These are phyloP conservation scores for Peucedramus taeniatus DNA, from an alignment of 2,113 vertebrate genomes.

Conservation along the genomic window DNA sequence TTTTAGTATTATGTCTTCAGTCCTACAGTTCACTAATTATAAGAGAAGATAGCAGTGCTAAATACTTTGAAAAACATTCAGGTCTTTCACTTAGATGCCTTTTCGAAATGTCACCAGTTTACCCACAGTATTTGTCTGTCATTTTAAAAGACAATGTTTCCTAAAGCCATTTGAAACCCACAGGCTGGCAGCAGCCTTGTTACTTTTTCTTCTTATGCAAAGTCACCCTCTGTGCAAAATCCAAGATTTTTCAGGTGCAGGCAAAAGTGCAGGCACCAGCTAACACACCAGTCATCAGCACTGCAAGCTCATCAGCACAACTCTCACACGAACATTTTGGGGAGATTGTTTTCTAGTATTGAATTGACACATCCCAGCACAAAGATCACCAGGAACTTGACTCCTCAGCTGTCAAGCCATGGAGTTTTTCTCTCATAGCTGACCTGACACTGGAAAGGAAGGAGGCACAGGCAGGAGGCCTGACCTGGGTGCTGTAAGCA, in stretches of 20 bases:
- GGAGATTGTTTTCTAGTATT: background rate
- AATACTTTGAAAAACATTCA: background rate
- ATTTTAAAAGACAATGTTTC: background rate
- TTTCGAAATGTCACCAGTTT: background rate
- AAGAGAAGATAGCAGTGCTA: background rate
- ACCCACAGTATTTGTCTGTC: background rate
- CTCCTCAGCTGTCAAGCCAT: background rate
- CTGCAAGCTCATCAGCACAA: background rate
- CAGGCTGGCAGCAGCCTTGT: background rate
- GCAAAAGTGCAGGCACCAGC: background rate
- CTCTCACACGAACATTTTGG: background rate
- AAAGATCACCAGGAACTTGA: background rate
- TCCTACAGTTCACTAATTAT: background rate
- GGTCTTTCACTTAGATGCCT: background rate
- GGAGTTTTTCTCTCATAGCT: background rate
- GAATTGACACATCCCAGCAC: background rate
- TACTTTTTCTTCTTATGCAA: background rate
- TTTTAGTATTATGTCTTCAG: background rate
- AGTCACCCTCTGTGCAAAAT: background rate
- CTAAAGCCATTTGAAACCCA: background rate
- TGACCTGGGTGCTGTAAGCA: background rate
- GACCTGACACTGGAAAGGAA: background rate
- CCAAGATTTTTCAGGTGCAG: background rate
- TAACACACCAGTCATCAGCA: background rate
- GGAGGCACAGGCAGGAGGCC: rapidly evolving